Percentiles rank a stretch among this genome's conserved stretches.
Conservation (phyloP, 2,888 invertebrate genomes). For the Ochlodes sylvanus region DNA sequence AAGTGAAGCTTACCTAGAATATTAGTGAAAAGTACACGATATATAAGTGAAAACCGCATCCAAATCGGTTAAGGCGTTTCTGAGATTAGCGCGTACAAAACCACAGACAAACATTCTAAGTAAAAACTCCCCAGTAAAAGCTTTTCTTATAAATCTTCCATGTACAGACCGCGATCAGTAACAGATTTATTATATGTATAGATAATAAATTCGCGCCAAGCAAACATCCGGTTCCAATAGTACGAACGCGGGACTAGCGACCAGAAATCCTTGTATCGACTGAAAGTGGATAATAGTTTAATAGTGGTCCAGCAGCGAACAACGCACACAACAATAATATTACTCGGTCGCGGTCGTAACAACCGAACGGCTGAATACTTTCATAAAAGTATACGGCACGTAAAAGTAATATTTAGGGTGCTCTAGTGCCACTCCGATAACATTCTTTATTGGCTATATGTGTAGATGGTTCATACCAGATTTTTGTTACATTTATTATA, state of each 20-base stretch:
- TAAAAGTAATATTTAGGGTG: slow-evolving; percentile 9
- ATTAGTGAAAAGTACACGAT: too few species aligned
- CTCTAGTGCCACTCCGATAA: background rate
- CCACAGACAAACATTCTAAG: too few species aligned
- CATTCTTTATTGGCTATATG: background rate
- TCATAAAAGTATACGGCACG: slow-evolving; percentile 19
- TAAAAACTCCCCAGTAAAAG: too few species aligned
- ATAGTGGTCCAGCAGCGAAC: slow-evolving; percentile 4
- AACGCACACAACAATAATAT: slow-evolving; percentile 3
- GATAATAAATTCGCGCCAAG: too few species aligned
- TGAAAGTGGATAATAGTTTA: background rate
- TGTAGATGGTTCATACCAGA: background rate
- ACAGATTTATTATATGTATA: too few species aligned
- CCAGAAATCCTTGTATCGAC: slow-evolving; percentile 1
- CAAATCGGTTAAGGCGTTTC: too few species aligned
- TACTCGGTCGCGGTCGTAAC: background rate
- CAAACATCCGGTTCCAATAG: background rate
- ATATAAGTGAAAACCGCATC: too few species aligned
- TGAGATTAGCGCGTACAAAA: too few species aligned
- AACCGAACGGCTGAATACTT: slow-evolving; percentile 3
- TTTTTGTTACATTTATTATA: background rate
- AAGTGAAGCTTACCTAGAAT: too few species aligned
- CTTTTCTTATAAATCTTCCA: too few species aligned
- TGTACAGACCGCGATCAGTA: too few species aligned
- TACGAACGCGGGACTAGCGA: background rate